Percentiles rank a stretch among this genome's conserved stretches.
Evolutionary conservation across 2,113 vertebrate genomes (phyloP).

Genomic region (Elachura formosa): DNA sequence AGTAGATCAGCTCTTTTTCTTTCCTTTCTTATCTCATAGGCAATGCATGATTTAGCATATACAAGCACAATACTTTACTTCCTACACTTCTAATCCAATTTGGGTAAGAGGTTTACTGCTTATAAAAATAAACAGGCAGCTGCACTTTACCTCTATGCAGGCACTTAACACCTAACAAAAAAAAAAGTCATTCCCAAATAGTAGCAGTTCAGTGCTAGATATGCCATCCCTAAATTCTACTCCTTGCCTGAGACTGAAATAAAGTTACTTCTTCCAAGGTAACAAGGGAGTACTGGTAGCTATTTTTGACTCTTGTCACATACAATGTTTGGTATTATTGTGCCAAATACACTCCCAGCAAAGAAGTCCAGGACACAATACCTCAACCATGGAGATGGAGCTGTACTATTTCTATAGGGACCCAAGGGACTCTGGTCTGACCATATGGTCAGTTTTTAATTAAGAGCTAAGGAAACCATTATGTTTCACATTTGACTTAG

Average conservation of each 20-base stretch:
- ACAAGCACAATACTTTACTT: not conserved
- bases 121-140: slow-evolving; percentile 27
- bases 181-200: not conserved
- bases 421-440: not conserved
- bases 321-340: not conserved
- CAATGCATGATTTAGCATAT: not conserved
- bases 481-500: not conserved
- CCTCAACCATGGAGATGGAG: not conserved
- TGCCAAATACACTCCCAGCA: not conserved
- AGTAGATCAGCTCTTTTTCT: not conserved
- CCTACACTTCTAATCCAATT: slow-evolving; percentile 31
- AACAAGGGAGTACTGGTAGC: not conserved
- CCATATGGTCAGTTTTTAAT: not conserved
- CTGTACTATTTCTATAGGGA: not conserved
- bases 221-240: not conserved
- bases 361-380: not conserved
- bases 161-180: not conserved
- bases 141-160: not conserved
- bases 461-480: not conserved
- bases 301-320: not conserved
- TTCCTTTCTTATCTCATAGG: not conserved
- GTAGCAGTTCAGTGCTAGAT: not conserved
- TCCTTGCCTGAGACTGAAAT: not conserved
- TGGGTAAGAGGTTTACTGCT: slow-evolving; percentile 35
- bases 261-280: not conserved